phyloP scores from a whole-genome alignment of 2,888 invertebrate genomes.

The Omphaloscelis lunosa region DNA sequence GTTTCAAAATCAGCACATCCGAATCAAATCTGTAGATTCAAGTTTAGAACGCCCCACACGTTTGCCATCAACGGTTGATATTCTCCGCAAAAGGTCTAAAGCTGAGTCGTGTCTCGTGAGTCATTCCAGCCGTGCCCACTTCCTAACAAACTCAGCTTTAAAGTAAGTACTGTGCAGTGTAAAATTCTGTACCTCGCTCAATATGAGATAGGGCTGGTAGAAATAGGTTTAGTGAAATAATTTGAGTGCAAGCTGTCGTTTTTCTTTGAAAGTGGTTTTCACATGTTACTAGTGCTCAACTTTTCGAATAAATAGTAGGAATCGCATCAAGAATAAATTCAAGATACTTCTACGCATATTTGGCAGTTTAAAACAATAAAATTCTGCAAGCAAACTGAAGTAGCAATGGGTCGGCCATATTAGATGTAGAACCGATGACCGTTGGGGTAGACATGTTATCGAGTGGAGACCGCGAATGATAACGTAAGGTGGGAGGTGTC shows the following conservation, averaged over 20 bases:
- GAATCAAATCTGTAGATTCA: conserved; percentile 46
- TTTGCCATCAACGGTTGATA: conserved; percentile 51
- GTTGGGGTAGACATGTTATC: not conserved
- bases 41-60: conserved; percentile 60
- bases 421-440: not conserved
- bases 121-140: conserved; percentile 58
- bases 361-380: too few relatives aligned
- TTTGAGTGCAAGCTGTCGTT: not conserved
- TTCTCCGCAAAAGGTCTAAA: conserved; percentile 61
- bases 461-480: not conserved
- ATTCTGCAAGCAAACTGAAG: too few relatives aligned
- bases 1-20: conserved; percentile 47
- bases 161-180: conserved; percentile 53
- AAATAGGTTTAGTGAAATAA: conserved; percentile 5
- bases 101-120: conserved; percentile 61
- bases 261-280: not conserved
- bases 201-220: conserved; percentile 60
- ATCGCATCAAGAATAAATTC: not conserved
- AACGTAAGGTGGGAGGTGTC: too few relatives aligned
- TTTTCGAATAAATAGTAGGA: not conserved
- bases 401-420: not conserved
- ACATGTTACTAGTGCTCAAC: not conserved
- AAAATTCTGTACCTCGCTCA: conserved; percentile 54
- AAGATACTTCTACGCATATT: not conserved
- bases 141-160: conserved; percentile 64